These are phyloP conservation scores for Falco berigora DNA, from an alignment of 2,797 vertebrate species.

Conservation along the genomic window DNA sequence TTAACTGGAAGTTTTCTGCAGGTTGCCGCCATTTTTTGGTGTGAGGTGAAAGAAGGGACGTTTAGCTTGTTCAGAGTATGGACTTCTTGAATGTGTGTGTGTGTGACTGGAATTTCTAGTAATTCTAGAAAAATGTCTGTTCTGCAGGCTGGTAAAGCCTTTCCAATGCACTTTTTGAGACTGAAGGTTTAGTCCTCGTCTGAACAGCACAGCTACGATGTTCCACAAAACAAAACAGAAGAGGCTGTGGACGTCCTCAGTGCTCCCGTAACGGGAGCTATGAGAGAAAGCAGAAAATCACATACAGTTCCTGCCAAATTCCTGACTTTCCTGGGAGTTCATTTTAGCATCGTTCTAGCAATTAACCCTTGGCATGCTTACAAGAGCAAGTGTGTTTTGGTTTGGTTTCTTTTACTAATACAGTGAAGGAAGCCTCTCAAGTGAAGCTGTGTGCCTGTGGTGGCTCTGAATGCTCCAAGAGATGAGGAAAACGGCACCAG, in stretches of 20 bases:
- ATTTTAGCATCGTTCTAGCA: background rate
- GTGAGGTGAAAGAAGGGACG: background rate
- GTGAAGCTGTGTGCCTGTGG: background rate
- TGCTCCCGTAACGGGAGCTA: fast-evolving
- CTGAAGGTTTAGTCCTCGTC: background rate
- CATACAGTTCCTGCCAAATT: background rate
- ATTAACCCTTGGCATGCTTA: background rate
- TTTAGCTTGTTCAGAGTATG: background rate
- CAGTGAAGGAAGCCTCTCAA: background rate
- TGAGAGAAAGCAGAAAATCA: background rate
- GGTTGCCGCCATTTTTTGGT: background rate
- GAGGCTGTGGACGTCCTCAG: background rate
- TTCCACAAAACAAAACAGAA: background rate
- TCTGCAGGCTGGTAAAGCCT: background rate
- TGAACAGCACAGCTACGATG: background rate
- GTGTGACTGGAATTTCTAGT: background rate
- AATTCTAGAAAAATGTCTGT: background rate
- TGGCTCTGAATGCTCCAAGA: background rate
- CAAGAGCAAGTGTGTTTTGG: background rate
- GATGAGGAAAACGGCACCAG: background rate
- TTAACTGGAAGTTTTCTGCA: background rate
- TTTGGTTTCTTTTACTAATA: background rate
- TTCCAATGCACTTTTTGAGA: background rate
- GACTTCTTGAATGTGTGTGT: background rate
- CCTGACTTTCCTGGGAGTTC: background rate